Base-by-base conservation (phyloP, 2,888 invertebrate species). In the Helleia helle region DNA sequence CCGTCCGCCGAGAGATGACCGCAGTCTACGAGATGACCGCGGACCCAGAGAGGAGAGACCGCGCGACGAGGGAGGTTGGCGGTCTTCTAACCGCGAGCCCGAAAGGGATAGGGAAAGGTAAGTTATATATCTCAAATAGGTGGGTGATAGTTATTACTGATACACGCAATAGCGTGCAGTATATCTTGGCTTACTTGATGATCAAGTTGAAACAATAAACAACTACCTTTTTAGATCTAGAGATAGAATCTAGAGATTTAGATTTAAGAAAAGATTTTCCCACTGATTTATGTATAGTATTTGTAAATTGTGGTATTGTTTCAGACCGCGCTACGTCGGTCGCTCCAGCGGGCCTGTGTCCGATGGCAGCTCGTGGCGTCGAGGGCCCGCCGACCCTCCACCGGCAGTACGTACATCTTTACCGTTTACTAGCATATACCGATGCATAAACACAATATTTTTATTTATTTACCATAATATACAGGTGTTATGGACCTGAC, bases 311-410 rank as follows among this genome's bases (percentile, higher is more conserved):
- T 26, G 17, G 11, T 11, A 26, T 40, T 26, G 8, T 30, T 15
- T 0, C 58, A 81, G 81, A 42, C 49, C 56, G 1, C 55, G 55
- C 8, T 83, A 83, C 56, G 65, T 48, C 7, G 83, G 83, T 0
- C 76, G 83, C 5, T 70, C 81, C 1, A 81, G 81, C 44, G 81
- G 79, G 0, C 72, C 74, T 1, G 54, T 49, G 25, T 38, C 46
- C 0, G 67, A 67, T 40, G 54, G 65, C 38, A 71, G 69, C 54
- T 76, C 76, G 54, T 80, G 85, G 72, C 62, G 84, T 0, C 72
- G 80, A 9, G 81, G 67, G 0, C 70, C 77, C 0, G 63, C 80
- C 1, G 80, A 76, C 0, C 68, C 79, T 0, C 58, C 75, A 3
- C 71, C 77, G 0, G 65, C 72, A 29, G 28, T 24, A 24, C 18